Evolutionary conservation across 2,797 vertebrate species (phyloP).

Genomic region (Apodemus agrarius): DNA sequence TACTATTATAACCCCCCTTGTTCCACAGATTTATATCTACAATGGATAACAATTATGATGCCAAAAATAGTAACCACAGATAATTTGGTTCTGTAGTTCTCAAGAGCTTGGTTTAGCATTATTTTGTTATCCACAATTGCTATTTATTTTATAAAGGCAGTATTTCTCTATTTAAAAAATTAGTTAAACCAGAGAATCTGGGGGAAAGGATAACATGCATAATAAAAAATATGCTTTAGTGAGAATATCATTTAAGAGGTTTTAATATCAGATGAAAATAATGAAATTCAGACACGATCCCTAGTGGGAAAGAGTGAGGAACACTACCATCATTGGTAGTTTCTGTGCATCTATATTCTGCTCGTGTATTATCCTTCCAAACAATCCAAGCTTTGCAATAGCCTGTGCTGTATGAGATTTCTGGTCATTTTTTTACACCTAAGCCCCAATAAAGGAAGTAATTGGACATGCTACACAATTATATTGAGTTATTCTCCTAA

Average conservation of each 20-base stretch:
- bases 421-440: constrained; percentile 52
- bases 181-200: constrained; percentile 33
- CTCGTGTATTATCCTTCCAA: not conserved
- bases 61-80: constrained; percentile 23
- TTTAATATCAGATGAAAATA: constrained; percentile 57
- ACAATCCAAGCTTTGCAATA: constrained; percentile 36
- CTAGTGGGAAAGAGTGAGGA: not conserved
- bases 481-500: constrained; percentile 19
- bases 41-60: constrained; percentile 21
- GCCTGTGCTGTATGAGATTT: not conserved
- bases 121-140: not conserved
- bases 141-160: constrained; percentile 24
- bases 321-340: not conserved
- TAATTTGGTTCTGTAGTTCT: not conserved
- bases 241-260: constrained; percentile 10
- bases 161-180: constrained; percentile 19
- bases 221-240: constrained; percentile 37
- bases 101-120: constrained; percentile 29
- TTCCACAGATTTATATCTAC: constrained; percentile 7
- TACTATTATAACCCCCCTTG: not conserved
- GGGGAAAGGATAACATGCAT: not conserved
- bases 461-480: constrained; percentile 23
- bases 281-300: constrained; percentile 22
- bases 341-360: constrained; percentile 14
- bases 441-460: not conserved